Conservation (phyloP, 1,140 invertebrate species). For the Halotydeus destructor region DNA sequence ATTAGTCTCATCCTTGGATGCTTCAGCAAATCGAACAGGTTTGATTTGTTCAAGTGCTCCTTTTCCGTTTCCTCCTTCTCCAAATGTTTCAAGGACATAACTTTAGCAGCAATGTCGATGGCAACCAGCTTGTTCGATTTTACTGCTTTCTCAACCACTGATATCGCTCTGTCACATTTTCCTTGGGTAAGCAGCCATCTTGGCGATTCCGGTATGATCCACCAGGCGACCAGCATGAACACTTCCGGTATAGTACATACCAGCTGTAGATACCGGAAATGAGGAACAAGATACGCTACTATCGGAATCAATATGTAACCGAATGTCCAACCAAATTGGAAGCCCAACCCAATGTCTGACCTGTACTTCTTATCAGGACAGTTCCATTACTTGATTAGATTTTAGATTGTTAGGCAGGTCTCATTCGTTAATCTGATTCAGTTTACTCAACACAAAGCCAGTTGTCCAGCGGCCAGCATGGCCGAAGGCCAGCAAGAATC, state of each 20-base stretch:
- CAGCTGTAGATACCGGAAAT: conserved; percentile 39
- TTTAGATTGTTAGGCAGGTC: neutral
- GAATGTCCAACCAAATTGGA: conserved; percentile 49
- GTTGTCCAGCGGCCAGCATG: neutral
- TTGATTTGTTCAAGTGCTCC: neutral
- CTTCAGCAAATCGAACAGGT: conserved; percentile 13
- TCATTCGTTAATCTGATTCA: too few species aligned
- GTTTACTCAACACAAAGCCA: neutral
- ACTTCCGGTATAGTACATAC: neutral
- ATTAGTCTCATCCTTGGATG: conserved; percentile 12
- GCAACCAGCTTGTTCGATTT: too few species aligned
- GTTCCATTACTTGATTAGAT: conserved; percentile 1
- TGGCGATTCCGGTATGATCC: conserved; percentile 11
- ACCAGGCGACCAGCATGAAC: conserved; percentile 2
- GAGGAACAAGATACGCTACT: conserved; percentile 37
- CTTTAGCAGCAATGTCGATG: too few species aligned
- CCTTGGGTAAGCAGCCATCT: conserved; percentile 11
- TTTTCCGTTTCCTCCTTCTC: neutral
- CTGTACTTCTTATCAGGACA: conserved; percentile 29
- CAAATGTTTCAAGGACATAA: too few species aligned
- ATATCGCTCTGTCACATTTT: conserved; percentile 3
- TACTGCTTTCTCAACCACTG: conserved; percentile 5
- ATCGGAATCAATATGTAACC: conserved; percentile 47
- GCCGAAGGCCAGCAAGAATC: neutral
- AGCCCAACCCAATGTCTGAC: conserved; percentile 44